phyloP scores from a whole-genome alignment of 2,797 vertebrate species.

The Lophotriccus pileatus region DNA sequence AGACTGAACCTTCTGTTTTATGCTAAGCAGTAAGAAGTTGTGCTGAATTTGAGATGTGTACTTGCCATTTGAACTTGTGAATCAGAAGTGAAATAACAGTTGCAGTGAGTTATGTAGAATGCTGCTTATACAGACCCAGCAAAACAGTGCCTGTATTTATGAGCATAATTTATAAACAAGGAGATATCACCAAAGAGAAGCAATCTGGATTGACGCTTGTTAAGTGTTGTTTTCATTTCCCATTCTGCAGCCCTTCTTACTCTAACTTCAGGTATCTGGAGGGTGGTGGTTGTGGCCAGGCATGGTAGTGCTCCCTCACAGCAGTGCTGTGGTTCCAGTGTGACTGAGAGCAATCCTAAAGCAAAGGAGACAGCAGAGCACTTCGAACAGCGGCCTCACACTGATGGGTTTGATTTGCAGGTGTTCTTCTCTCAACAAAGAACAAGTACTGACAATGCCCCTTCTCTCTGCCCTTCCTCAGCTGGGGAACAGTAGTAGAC shows the following conservation, averaged over 20 bases:
- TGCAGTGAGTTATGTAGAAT: not conserved
- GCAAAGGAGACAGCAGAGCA: not conserved
- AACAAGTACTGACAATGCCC: not conserved
- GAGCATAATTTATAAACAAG: not conserved
- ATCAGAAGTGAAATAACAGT: not conserved
- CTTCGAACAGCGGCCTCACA: fast-evolving
- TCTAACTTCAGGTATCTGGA: not conserved
- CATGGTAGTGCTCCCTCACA: not conserved
- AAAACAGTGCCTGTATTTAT: not conserved
- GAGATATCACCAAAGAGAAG: not conserved
- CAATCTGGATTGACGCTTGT: fast-evolving
- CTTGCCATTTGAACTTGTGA: not conserved
- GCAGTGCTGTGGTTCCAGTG: fast-evolving
- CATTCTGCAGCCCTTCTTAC: not conserved
- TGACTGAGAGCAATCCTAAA: not conserved
- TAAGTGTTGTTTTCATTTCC: not conserved
- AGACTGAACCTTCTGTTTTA: not conserved
- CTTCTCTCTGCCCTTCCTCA: not conserved
- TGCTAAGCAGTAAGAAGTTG: not conserved
- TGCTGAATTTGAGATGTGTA: not conserved
- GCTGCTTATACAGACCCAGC: not conserved
- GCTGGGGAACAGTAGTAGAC: not conserved
- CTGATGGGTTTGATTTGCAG: not conserved
- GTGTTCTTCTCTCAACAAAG: not conserved
- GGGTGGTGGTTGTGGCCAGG: not conserved